These are phyloP conservation scores for Geotrupes spiniger DNA, from an alignment of 2,888 invertebrate genomes.

Conservation along the genomic window DNA sequence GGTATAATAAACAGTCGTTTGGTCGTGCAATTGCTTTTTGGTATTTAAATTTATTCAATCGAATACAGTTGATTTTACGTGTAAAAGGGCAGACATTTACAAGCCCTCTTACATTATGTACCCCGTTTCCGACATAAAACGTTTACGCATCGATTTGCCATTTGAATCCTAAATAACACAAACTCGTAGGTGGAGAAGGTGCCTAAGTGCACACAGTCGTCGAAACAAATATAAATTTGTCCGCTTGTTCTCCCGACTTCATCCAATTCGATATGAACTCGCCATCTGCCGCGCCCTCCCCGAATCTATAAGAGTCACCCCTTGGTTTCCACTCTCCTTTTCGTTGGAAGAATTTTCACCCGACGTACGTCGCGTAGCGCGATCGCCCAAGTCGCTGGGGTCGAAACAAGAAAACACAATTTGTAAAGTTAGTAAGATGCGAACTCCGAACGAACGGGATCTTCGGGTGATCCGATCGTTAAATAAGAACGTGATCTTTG, in stretches of 20 bases:
- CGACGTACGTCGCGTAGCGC: not conserved
- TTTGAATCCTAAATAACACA: slow-evolving; percentile 36
- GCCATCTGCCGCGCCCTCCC: slow-evolving; percentile 26
- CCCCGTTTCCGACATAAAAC: too few relatives aligned
- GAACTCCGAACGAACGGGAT: slow-evolving; percentile 31
- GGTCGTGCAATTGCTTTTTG: too few relatives aligned
- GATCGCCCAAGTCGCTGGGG: slow-evolving; percentile 19
- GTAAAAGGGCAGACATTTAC: too few relatives aligned
- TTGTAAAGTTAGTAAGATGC: slow-evolving; percentile 47
- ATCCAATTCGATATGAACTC: slow-evolving; percentile 27
- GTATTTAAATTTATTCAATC: too few relatives aligned
- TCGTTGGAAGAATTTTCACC: slow-evolving; percentile 8
- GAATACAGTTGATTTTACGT: too few relatives aligned
- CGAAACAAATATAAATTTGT: too few relatives aligned
- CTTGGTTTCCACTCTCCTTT: slow-evolving; percentile 15
- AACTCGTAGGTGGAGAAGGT: slow-evolving; percentile 16
- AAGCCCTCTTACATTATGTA: too few relatives aligned
- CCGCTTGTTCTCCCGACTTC: slow-evolving; percentile 11
- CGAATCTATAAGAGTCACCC: slow-evolving; percentile 16
- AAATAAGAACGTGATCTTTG: slow-evolving; percentile 47
- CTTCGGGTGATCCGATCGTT: slow-evolving; percentile 47
- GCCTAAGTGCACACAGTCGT: too few relatives aligned
- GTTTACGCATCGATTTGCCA: slow-evolving; percentile 22
- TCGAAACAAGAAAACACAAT: slow-evolving; percentile 50
- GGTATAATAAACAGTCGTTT: too few relatives aligned